Conservation (phyloP, 1,140 invertebrate species). For the Cylas formicarius region DNA sequence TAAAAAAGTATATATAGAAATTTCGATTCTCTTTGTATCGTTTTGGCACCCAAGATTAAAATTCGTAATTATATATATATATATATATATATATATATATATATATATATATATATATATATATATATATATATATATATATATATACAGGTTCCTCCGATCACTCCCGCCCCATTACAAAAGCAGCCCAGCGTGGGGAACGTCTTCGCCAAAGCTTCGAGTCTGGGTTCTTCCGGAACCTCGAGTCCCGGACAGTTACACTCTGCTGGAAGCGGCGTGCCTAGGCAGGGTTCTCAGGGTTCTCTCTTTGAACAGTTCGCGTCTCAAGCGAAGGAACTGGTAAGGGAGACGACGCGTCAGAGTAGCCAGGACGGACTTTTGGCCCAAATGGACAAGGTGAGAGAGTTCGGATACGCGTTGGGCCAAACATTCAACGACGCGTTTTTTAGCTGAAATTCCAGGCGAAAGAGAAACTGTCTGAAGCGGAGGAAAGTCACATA, state of each 20-base stretch:
- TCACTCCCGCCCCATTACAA: slow-evolving; percentile 40
- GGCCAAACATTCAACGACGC: background rate
- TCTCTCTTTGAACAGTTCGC: slow-evolving; percentile 81
- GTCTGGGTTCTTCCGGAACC: slow-evolving; percentile 50
- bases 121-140: slow-evolving; percentile 3
- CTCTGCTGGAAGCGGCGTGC: slow-evolving; percentile 44
- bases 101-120: no score
- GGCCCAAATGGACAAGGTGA: slow-evolving; percentile 84
- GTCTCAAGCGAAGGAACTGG: slow-evolving; percentile 76
- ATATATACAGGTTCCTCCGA: slow-evolving; percentile 30
- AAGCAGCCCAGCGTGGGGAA: slow-evolving; percentile 58
- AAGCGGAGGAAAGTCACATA: slow-evolving; percentile 59
- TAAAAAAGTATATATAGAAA: no score
- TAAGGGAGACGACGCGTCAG: slow-evolving; percentile 76
- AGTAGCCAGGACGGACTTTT: slow-evolving; percentile 81
- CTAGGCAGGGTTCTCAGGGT: slow-evolving; percentile 67
- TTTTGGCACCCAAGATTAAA: no score
- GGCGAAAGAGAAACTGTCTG: slow-evolving; percentile 61
- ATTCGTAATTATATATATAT: no score
- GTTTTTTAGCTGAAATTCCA: slow-evolving; percentile 50
- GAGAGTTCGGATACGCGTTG: background rate
- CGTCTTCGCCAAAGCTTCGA: slow-evolving; percentile 55
- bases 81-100: no score
- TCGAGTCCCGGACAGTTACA: slow-evolving; percentile 38
- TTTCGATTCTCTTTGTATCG: no score